A percentile compares a stretch with the other conserved stretches of the same genome.
Conservation (phyloP, 2,797 vertebrate species). For the Muscicapa comitata region DNA sequence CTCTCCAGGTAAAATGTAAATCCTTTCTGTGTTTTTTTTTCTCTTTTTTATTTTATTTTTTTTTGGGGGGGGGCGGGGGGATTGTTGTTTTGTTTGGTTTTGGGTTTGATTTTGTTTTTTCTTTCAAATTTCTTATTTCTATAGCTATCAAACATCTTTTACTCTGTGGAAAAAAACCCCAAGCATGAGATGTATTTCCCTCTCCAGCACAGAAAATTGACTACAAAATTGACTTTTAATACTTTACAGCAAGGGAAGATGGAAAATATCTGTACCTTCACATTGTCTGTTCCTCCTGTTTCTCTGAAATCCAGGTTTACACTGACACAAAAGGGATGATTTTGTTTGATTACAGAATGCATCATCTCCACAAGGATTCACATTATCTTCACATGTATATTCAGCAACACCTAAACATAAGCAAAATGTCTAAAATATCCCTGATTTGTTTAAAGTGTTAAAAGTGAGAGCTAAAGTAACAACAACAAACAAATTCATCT, state of each 20-base stretch:
- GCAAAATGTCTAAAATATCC: background rate
- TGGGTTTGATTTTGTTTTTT: too few species aligned
- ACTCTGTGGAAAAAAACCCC: rapidly evolving
- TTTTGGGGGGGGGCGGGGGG: background rate
- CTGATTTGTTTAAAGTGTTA: background rate
- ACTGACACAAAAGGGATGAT: conserved; percentile 87
- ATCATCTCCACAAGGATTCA: conserved; percentile 94
- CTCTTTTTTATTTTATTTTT: too few species aligned
- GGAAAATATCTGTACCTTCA: conserved; percentile 84
- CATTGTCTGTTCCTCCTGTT: conserved; percentile 87
- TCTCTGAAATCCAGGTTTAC: conserved; percentile 94
- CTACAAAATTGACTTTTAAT: background rate
- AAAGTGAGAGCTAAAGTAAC: background rate
- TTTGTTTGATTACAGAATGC: conserved; percentile 93
- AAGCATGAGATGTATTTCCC: background rate
- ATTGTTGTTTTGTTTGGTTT: background rate
- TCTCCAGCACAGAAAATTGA: background rate
- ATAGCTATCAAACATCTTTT: background rate
- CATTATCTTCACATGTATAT: conserved; percentile 90
- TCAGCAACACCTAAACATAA: conserved; percentile 78
- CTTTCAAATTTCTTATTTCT: background rate
- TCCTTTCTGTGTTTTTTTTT: background rate
- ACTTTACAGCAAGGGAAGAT: background rate
- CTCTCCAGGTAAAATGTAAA: background rate
- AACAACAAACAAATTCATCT: background rate